A percentile compares a stretch with the other conserved stretches of the same genome.
Conservation (phyloP, 1,140 invertebrate genomes). For the Caenorhabditis latens region DNA sequence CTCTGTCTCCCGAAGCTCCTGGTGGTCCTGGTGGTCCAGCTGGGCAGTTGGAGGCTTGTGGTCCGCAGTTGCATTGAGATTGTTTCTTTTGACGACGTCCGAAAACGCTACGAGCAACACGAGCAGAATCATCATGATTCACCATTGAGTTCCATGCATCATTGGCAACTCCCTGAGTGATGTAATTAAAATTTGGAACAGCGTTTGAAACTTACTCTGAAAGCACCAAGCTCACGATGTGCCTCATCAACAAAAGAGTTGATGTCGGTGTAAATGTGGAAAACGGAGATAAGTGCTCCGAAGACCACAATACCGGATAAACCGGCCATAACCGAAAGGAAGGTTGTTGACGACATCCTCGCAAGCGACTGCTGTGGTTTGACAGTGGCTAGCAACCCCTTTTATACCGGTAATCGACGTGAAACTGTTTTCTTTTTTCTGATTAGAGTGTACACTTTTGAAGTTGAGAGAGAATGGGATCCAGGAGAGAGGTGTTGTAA, state of each 20-base stretch:
- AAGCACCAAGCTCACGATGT: constrained; percentile 49
- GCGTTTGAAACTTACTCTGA: constrained; percentile 11
- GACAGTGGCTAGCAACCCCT: background rate
- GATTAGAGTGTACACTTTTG: constrained; percentile 37
- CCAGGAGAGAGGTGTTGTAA: constrained; percentile 29
- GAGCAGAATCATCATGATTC: constrained; percentile 25
- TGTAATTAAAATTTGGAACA: background rate
- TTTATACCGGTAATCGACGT: constrained; percentile 25
- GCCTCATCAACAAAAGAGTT: constrained; percentile 57
- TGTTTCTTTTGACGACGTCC: constrained; percentile 9
- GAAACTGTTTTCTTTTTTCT: constrained; percentile 24
- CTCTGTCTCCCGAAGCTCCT: constrained; percentile 50
- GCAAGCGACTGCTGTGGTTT: constrained; percentile 41
- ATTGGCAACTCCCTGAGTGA: constrained; percentile 7
- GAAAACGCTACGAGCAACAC: constrained; percentile 28
- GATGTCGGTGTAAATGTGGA: constrained; percentile 49
- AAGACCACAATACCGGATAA: constrained; percentile 44
- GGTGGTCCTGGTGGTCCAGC: constrained; percentile 57
- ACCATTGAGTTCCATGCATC: constrained; percentile 50
- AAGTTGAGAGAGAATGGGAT: constrained; percentile 17
- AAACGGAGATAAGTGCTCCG: constrained; percentile 29
- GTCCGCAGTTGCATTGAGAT: constrained; percentile 57
- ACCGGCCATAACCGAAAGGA: constrained; percentile 47
- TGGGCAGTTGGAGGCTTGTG: constrained; percentile 55
- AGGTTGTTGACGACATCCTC: constrained; percentile 46